phyloP scores from a whole-genome alignment of 2,888 invertebrate genomes.

The Hirtodrosophila confusa region DNA sequence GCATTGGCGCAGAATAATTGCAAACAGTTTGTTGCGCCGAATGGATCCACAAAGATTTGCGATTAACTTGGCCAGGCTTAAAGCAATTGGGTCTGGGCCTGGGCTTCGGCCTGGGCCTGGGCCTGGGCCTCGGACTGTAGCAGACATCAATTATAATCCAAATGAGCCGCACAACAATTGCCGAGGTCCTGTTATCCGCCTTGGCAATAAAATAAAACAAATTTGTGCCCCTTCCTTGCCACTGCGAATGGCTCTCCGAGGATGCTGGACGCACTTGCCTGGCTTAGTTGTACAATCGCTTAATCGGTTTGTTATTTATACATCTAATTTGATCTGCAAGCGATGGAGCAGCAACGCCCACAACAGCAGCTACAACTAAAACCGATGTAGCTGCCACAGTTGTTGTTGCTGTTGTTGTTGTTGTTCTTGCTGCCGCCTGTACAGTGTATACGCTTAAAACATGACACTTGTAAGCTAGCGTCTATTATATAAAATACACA shows the following conservation, averaged over 20 bases:
- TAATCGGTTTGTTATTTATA: slow-evolving; percentile 80
- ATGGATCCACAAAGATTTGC: slow-evolving; percentile 43
- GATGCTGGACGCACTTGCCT: slow-evolving; percentile 51
- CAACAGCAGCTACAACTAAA: slow-evolving; percentile 32
- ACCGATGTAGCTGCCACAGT: slow-evolving; percentile 32
- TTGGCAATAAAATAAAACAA: slow-evolving; percentile 72
- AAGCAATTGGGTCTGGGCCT: slow-evolving; percentile 49
- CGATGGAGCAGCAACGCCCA: slow-evolving; percentile 57
- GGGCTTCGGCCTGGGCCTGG: slow-evolving; percentile 1
- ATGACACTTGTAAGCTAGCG: slow-evolving; percentile 76
- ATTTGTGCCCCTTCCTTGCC: slow-evolving; percentile 29
- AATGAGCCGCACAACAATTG: slow-evolving; percentile 73
- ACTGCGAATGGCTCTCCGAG: slow-evolving; percentile 46
- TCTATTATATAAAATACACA: slow-evolving; percentile 39
- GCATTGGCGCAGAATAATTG: slow-evolving; percentile 60
- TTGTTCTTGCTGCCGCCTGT: slow-evolving; percentile 23
- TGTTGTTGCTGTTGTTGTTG: slow-evolving; percentile 28
- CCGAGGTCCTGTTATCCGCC: slow-evolving; percentile 66
- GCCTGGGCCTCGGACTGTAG: not conserved
- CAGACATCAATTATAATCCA: slow-evolving; percentile 76
- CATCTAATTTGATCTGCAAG: slow-evolving; percentile 80
- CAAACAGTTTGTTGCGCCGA: slow-evolving; percentile 22
- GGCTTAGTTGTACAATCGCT: slow-evolving; percentile 74
- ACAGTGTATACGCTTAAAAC: slow-evolving; percentile 46
- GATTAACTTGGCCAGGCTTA: slow-evolving; percentile 60